Conservation (phyloP, 2,113 vertebrate genomes). For the Eudyptes chrysolophus region DNA sequence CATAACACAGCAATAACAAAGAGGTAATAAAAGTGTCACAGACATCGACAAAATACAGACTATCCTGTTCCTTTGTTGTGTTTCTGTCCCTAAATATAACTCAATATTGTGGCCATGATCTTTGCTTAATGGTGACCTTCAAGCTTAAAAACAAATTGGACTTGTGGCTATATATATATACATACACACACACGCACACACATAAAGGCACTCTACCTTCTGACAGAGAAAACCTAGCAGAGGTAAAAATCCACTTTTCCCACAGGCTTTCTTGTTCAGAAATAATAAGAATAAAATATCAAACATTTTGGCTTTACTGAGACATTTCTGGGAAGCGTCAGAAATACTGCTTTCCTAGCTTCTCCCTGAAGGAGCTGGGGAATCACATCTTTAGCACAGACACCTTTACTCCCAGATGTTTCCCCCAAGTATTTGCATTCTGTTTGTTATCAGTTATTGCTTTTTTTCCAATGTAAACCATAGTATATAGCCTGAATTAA, state of each 20-base stretch:
- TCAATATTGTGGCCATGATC: not conserved
- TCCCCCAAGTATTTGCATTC: not conserved
- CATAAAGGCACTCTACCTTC: not conserved
- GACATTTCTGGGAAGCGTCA: not conserved
- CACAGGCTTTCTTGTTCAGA: not conserved
- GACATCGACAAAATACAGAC: slow-evolving; percentile 1
- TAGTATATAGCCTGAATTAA: not conserved
- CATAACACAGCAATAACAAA: slow-evolving; percentile 12
- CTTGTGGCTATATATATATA: not conserved
- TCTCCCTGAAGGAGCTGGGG: not conserved
- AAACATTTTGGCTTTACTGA: not conserved
- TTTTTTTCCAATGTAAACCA: not conserved
- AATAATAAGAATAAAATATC: not conserved
- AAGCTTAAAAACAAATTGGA: not conserved
- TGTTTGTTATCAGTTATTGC: not conserved
- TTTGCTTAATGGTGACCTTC: slow-evolving; percentile 23
- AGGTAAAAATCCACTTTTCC: not conserved
- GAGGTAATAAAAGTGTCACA: not conserved
- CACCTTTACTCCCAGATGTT: not conserved
- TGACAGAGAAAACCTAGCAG: not conserved
- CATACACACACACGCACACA: no score
- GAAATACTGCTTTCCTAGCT: not conserved
- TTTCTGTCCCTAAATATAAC: slow-evolving; percentile 39
- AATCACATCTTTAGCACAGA: not conserved
- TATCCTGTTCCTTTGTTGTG: not conserved